Evolutionary conservation across 2,113 vertebrate species (phyloP).

Genomic region (Hippoglossus stenolepis): DNA sequence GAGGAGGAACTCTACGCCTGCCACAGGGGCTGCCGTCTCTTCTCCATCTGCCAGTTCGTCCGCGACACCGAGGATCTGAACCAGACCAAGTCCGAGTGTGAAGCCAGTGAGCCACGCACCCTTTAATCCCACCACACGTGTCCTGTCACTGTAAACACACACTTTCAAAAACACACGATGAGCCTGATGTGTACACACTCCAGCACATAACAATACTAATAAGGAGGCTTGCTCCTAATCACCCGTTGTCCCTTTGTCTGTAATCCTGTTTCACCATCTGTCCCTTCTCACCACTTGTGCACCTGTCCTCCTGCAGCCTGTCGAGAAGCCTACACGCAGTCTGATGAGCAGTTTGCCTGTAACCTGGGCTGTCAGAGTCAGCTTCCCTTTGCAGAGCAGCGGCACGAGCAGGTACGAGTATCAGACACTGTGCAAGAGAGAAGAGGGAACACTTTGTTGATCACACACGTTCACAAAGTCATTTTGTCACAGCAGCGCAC

Average conservation of each 20-base stretch:
- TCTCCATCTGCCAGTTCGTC: constrained; percentile 98
- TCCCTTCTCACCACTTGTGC: background rate
- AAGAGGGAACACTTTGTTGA: too few species aligned
- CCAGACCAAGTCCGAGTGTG: constrained; percentile 92
- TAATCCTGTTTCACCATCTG: constrained; percentile 31
- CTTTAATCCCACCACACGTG: background rate
- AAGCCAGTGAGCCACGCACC: constrained; percentile 87
- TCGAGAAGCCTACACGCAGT: constrained; percentile 91
- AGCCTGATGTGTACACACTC: background rate
- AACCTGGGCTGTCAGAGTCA: constrained; percentile 95
- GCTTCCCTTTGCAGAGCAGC: constrained; percentile 91
- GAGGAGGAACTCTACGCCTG: constrained; percentile 96
- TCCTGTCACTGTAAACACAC: background rate
- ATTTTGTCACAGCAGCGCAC: too few species aligned
- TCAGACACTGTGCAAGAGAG: background rate
- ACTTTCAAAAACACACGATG: too few species aligned
- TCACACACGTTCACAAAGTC: too few species aligned
- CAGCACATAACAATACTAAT: too few species aligned
- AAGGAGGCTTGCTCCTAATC: background rate
- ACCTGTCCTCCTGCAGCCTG: constrained; percentile 86
- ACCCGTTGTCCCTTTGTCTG: background rate
- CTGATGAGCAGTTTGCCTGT: constrained; percentile 94
- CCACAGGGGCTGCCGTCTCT: constrained; percentile 96
- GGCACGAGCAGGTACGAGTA: constrained; percentile 89
- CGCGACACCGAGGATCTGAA: constrained; percentile 92